Evolutionary conservation across 2,113 vertebrate species (phyloP), one percentile per base, ranked within the genome.

Genomic region (Progne subis): DNA sequence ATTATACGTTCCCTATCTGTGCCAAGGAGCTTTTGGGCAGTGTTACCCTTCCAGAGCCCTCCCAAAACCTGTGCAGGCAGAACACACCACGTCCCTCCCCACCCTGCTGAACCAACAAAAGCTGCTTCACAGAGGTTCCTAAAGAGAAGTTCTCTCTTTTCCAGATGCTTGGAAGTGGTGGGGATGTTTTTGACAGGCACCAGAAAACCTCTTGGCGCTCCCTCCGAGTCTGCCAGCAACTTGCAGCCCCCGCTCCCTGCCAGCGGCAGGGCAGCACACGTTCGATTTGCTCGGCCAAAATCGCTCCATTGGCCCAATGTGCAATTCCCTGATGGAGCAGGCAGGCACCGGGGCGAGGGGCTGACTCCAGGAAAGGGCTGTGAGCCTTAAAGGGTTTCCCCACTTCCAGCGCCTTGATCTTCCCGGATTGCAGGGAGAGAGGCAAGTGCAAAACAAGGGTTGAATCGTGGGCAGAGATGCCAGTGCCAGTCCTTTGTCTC

Each of bases 21-120:
- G 44, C 9, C 14, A 72, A 46, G 19, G 9, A 55, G 26, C 18
- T 44, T 32, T 50, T 6, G 23, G 17, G 28, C 0, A 0, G 14
- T 2, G 14, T 24, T 28, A 26, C 5, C 46, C 26, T 41, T 9
- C 24, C 43, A 28, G 55, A 72, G 29, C 17, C 43, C 34, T 85
- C 41, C 57, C 37, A 24, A 59, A 67, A 53, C 0, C 4, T 0
- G 1, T 0, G 37, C 49, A 5, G 3, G 8, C 37, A 21, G 67
- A 47, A 44, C 39, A 4, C 1, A 1, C 4, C 9, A 1, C 0
- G 0, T 5, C 26, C 32, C 25, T 34, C 5, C 53, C 53, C 13
- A 12, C 6, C 1, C 0, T 8, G 43, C 59, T 20, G 19, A 23
- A 10, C 19, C 31, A 46, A 11, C 56, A 43, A 31, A 5, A 32